Conservation (phyloP, 2,888 invertebrate species). For the Lobophora halterata region DNA sequence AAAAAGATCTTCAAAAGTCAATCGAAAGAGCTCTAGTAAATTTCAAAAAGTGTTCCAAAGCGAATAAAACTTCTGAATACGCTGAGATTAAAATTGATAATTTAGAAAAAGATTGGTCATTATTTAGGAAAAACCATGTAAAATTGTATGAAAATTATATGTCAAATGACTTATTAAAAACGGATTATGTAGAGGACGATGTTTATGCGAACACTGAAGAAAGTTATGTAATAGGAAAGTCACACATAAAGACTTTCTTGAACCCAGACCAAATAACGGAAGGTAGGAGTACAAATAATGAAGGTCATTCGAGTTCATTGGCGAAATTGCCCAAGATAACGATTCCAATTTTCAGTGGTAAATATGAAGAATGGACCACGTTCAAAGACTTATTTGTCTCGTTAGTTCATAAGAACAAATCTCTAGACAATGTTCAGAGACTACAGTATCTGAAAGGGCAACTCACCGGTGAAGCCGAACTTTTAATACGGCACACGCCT, state of each 20-base stretch:
- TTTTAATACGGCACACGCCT: constrained; percentile 28
- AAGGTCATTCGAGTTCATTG: constrained; percentile 2
- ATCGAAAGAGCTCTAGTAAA: background rate
- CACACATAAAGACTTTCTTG: background rate
- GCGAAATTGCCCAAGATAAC: constrained; percentile 2
- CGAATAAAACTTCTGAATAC: background rate
- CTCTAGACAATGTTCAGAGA: constrained; percentile 3
- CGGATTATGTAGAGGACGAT: background rate
- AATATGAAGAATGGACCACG: constrained; percentile 5
- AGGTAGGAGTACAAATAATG: background rate
- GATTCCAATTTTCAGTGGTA: constrained; percentile 2
- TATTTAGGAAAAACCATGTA: background rate
- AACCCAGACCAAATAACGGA: background rate
- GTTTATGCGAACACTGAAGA: background rate
- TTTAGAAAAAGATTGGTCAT: background rate
- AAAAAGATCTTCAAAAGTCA: background rate
- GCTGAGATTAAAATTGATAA: background rate
- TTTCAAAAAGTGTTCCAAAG: background rate
- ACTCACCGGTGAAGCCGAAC: constrained; percentile 26
- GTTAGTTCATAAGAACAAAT: background rate
- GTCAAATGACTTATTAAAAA: background rate
- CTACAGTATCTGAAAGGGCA: constrained; percentile 3
- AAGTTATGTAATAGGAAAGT: background rate
- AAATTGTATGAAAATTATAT: background rate
- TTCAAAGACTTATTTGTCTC: background rate